Conservation (phyloP, 2,888 invertebrate species). For the Lasioglossum calceatum region DNA sequence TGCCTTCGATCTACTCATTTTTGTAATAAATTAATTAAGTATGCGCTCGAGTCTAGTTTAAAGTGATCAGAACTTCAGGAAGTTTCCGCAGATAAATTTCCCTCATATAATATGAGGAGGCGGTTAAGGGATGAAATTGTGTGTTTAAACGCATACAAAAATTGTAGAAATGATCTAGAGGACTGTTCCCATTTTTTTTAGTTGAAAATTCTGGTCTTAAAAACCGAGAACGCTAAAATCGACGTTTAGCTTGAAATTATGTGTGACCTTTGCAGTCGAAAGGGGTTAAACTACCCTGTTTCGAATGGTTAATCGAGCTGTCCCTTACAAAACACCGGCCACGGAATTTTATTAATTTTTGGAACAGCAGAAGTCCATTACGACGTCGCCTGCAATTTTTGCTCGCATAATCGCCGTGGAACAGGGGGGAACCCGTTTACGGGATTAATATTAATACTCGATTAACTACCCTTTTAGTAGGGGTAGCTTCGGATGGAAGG, state of each 20-base stretch:
- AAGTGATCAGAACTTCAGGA: background rate
- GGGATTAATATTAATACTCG: conserved; percentile 13
- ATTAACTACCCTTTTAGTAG: conserved; percentile 21
- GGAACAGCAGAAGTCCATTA: background rate
- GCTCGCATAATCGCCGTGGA: background rate
- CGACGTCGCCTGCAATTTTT: conserved; percentile 4
- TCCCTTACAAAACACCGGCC: background rate
- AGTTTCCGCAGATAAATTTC: background rate
- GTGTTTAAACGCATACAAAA: no score
- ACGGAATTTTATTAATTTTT: background rate
- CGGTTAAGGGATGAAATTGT: background rate
- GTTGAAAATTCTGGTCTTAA: background rate
- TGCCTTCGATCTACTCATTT: background rate
- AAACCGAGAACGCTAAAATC: background rate
- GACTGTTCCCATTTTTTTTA: background rate
- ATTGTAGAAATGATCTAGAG: background rate
- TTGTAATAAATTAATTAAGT: background rate
- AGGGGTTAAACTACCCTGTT: background rate
- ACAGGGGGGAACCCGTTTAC: background rate
- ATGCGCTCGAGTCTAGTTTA: background rate
- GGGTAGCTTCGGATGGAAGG: background rate
- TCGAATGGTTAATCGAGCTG: background rate
- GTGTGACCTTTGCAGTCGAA: background rate
- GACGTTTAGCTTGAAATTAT: background rate
- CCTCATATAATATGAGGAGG: background rate